Evolutionary conservation across 2,797 vertebrate species (phyloP).

Genomic region (Coccyzus lansbergi): DNA sequence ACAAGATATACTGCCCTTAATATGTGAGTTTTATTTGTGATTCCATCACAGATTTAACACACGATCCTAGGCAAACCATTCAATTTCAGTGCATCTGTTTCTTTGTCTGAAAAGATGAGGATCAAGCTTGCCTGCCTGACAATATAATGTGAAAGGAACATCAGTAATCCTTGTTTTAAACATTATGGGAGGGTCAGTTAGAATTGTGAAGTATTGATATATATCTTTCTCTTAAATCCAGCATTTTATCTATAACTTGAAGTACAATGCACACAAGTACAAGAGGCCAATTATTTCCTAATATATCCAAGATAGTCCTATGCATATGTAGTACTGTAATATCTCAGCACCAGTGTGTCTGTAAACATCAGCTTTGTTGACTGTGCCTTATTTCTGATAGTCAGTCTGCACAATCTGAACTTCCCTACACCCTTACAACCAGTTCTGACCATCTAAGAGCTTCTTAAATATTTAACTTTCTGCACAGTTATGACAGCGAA

Average conservation of each 20-base stretch:
- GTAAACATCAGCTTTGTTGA: not conserved
- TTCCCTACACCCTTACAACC: constrained; percentile 9
- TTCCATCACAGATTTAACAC: not conserved
- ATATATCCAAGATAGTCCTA: not conserved
- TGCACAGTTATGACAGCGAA: not conserved
- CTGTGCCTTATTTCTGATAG: not conserved
- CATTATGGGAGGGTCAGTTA: not conserved
- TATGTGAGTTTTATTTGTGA: not conserved
- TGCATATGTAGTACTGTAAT: not conserved
- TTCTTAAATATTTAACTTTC: not conserved
- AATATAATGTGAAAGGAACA: not conserved
- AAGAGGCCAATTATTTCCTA: not conserved
- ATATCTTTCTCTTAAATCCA: not conserved
- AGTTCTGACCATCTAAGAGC: not conserved
- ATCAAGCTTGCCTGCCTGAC: not conserved
- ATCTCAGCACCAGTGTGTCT: not conserved
- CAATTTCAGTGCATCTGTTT: not conserved
- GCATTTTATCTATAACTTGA: not conserved
- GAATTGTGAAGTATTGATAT: not conserved
- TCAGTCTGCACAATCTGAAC: not conserved
- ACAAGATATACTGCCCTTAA: not conserved
- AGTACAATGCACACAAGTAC: not conserved
- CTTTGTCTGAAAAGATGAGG: not conserved
- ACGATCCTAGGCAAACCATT: not conserved
- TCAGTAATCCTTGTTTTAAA: not conserved